A percentile compares a stretch with the other conserved stretches of the same genome.
Evolutionary conservation across 2,797 vertebrate species (phyloP).

Genomic region (Eleutherodactylus coqui): DNA sequence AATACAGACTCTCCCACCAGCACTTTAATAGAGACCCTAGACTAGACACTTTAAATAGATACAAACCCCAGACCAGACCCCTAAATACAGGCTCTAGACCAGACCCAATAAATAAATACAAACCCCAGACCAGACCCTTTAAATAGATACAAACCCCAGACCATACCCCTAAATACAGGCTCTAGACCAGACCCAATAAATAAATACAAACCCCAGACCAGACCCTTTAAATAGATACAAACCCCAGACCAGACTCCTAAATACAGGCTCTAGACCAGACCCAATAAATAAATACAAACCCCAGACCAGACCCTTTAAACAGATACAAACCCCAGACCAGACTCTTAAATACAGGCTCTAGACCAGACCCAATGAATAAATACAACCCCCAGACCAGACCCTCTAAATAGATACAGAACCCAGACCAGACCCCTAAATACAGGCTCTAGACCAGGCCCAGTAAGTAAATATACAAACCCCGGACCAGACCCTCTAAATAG

Average conservation of each 20-base stretch:
- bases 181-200: not conserved
- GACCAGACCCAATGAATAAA: too few species aligned
- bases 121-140: not conserved
- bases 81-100: not conserved
- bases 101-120: not conserved
- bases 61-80: not conserved
- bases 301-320: not conserved
- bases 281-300: not conserved
- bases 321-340: not conserved
- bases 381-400: too few species aligned
- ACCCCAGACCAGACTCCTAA: not conserved
- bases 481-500: too few species aligned
- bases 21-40: not conserved
- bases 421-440: not conserved
- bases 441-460: not conserved
- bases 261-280: not conserved
- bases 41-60: not conserved
- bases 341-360: too few species aligned
- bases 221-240: not conserved
- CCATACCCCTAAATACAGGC: not conserved
- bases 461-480: not conserved
- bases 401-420: not conserved
- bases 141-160: not conserved
- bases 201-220: not conserved
- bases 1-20: too few species aligned